phyloP scores from a whole-genome alignment of 2,888 invertebrate genomes.

The Priocnemis perturbator region DNA sequence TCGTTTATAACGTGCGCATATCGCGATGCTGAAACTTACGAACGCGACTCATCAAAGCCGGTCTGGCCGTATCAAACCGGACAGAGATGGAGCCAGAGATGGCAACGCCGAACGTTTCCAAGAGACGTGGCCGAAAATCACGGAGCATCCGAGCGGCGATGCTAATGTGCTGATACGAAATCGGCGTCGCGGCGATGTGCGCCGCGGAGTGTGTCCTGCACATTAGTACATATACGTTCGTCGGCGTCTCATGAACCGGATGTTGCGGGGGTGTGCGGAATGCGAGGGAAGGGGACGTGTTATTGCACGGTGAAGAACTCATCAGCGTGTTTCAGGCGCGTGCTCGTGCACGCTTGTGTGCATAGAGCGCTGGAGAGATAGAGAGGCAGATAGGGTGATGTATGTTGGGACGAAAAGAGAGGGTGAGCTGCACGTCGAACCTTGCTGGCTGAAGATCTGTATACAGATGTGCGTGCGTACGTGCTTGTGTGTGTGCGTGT shows the following conservation, averaged over 20 bases:
- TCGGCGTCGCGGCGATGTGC: constrained; percentile 41
- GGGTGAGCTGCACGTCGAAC: no score
- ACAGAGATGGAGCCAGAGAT: constrained; percentile 5
- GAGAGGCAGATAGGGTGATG: no score
- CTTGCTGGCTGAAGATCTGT: no score
- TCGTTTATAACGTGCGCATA: no score
- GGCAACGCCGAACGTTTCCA: constrained; percentile 43
- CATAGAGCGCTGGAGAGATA: no score
- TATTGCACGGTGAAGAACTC: constrained; percentile 46
- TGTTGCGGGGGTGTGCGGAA: neutral
- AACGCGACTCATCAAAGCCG: no score
- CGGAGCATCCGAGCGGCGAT: constrained; percentile 42
- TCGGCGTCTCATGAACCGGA: constrained; percentile 40
- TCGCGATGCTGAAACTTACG: no score
- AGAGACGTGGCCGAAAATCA: constrained; percentile 47
- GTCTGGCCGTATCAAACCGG: no score
- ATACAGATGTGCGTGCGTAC: neutral
- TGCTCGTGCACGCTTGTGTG: neutral
- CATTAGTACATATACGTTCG: constrained; percentile 41
- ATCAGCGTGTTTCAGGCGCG: constrained; percentile 36
- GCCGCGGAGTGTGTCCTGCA: constrained; percentile 44
- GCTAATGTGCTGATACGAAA: constrained; percentile 57
- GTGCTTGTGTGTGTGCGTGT: constrained; percentile 1
- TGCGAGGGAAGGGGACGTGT: constrained; percentile 22
- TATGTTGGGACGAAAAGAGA: no score